Evolutionary conservation across 2,113 vertebrate genomes (phyloP).

Genomic region (Paraplagusia blochii): DNA sequence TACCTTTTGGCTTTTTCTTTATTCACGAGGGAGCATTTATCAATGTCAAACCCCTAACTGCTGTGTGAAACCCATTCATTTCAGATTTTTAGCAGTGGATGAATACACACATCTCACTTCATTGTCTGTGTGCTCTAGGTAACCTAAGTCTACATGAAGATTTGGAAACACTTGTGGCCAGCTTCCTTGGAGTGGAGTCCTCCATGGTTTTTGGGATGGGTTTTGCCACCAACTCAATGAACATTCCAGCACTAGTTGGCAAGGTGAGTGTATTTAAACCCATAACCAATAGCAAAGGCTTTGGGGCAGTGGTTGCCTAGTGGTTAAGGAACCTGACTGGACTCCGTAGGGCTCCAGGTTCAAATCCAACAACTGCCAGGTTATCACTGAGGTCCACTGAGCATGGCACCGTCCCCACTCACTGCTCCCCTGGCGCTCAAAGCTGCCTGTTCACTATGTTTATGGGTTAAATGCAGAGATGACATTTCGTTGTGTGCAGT

Average conservation of each 20-base stretch:
- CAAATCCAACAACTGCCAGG: too few relatives aligned
- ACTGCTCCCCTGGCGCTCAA: too few relatives aligned
- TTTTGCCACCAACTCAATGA: conserved; percentile 93
- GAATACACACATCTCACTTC: conserved; percentile 16
- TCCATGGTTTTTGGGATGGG: conserved; percentile 91
- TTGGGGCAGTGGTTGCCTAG: too few relatives aligned
- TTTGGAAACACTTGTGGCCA: conserved; percentile 84
- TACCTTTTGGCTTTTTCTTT: conserved; percentile 6
- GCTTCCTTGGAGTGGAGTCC: conserved; percentile 85
- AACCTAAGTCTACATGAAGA: conserved; percentile 85
- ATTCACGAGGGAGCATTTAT: conserved; percentile 23
- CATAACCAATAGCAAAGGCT: not conserved
- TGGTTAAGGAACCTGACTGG: too few relatives aligned
- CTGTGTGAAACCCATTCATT: conserved; percentile 6
- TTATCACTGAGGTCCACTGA: too few relatives aligned
- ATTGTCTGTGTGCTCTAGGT: conserved; percentile 69
- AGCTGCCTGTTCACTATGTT: too few relatives aligned
- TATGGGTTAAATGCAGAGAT: too few relatives aligned
- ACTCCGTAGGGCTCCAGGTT: too few relatives aligned
- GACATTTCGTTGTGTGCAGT: too few relatives aligned
- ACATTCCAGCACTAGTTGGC: conserved; percentile 90
- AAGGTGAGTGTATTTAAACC: conserved; percentile 75
- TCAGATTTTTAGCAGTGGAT: not conserved
- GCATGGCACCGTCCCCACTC: too few relatives aligned
- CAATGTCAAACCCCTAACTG: conserved; percentile 27